Base-by-base conservation (phyloP, 1,140 invertebrate genomes). In the Pseudachorutes palmiensis region DNA sequence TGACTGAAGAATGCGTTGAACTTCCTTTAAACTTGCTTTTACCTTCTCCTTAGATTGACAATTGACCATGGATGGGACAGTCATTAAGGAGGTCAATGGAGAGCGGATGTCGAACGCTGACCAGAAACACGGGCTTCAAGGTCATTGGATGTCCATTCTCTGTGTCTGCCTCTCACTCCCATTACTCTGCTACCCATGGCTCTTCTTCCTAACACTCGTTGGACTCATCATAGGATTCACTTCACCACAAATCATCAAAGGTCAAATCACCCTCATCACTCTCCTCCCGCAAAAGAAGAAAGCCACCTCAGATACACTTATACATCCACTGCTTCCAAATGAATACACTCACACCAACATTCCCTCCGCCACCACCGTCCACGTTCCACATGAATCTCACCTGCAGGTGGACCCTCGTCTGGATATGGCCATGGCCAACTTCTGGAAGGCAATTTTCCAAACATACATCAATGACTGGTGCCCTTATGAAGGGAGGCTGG, bases 401-500 rank as follows among this genome's bases (percentile, higher is more conserved):
- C 45, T 71, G 1, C 48, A 51, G 33, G 63, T 73, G 62, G 58
- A 69, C n/a, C 0, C 5, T 0, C 24, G 55, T 48, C 49, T 73
- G 16, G 72, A 73, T 51, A 29, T 31, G 49, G 60, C 67, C n/a
- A 33, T 73, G 1, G 62, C 69, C 0, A 36, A 60, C 55, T 69
- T 73, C 36, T 73, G 57, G 59, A 67, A 26, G 1, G 22, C 59
- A 16, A 61, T 74, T 12, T 70, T 74, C 48, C 64, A 70, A 28
- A 67, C 45, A 26, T 74, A 71, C 55, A 67, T 74, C 0, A 64
- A 60, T 59, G 22, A 28, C 19, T 74, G 72, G 72, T 70, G 70
- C 3, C 72, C 72, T 0, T 70, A 68, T 24, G 68, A 71, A 58
- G 71, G 69, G 1, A 58, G 72, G 26, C 60, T 58, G 16, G 67